Evolutionary conservation across 2,888 invertebrate genomes (phyloP).

Genomic region (Macrostomum cliftonense): DNA sequence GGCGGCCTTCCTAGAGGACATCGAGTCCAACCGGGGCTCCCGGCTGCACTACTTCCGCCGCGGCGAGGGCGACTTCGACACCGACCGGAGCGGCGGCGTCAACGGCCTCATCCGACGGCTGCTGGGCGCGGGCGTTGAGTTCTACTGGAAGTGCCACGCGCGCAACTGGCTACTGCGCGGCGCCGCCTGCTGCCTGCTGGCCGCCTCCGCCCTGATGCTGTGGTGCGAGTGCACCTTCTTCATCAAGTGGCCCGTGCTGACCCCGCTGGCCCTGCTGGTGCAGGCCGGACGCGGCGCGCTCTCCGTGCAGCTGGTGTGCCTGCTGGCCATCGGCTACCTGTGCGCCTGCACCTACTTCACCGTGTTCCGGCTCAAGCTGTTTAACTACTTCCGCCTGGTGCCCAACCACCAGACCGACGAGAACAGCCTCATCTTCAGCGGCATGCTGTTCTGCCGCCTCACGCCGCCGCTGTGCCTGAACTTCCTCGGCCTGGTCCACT

Average conservation of each 20-base stretch:
- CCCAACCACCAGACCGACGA: constrained; percentile 95
- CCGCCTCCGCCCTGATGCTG: constrained; percentile 73
- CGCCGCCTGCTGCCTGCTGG: constrained; percentile 42
- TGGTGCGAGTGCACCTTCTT: constrained; percentile 99
- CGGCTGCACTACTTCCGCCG: constrained; percentile 42
- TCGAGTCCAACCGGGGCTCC: constrained; percentile 49
- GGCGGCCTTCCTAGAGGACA: constrained; percentile 59
- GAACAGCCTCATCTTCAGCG: constrained; percentile 91
- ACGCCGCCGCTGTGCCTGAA: constrained; percentile 96
- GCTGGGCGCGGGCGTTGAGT: constrained; percentile 44
- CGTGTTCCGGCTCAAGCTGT: constrained; percentile 76
- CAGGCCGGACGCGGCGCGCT: constrained; percentile 32
- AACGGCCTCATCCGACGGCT: background rate
- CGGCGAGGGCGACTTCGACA: constrained; percentile 36
- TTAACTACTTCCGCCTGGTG: constrained; percentile 88
- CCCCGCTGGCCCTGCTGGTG: constrained; percentile 83
- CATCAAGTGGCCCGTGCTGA: constrained; percentile 69
- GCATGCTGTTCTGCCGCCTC: constrained; percentile 84
- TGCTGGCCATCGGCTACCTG: constrained; percentile 72
- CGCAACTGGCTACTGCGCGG: constrained; percentile 52
- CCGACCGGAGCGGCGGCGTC: background rate
- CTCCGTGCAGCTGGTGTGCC: constrained; percentile 58
- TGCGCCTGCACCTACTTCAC: constrained; percentile 96
- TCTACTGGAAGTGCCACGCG: constrained; percentile 82
- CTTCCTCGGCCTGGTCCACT: constrained; percentile 84